Evolutionary conservation across 2,113 vertebrate genomes (phyloP), one percentile per base, ranked within the genome.

Genomic region (Xenopus borealis): DNA sequence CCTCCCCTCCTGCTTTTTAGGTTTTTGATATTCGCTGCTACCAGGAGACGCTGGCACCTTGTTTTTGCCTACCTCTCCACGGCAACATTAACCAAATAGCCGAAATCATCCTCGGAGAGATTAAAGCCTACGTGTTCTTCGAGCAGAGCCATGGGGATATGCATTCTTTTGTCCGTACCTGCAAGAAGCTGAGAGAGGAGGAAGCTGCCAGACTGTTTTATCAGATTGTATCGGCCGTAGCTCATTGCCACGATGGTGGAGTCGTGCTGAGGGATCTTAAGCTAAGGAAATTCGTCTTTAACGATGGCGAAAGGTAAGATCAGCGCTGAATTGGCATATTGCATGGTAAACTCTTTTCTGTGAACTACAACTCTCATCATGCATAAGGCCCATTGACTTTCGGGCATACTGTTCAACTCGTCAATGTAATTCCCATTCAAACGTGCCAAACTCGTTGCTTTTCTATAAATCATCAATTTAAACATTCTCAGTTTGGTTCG

Each of bases 251-350:
- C 0, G 94, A 96, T 30, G 95, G 94, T 63, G 95, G 96, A 79
- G 92, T 99, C 88, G 97, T 99, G 84, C 94, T 99, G 79, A 89
- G 97, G 46, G 97, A 99, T 88, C 95, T 99, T 87, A 99, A 99
- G 83, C 91, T 99, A 77, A 91, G 97, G 68, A 99, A 99, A 83
- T 99, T 99, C 81, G 96, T 99, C 88, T 99, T 99, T 83, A 95
- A 95, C 85, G 96, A 98, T 13, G 95, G 97, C 79, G 95, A 95
- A 86, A 94, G 97, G 97, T 99, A 90, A 93, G 91, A 78, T 17
- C 5, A 6, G 12, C 20, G 11, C 14, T 33, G 7, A 23, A 5
- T 14, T 62, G 20, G 20, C 18, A 18, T 20, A 58, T 23, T 59
- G n/a, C 47, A 9, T 12, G 4, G 9, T 12, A 50, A 50, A 13